These are phyloP conservation scores for Meta bourneti DNA, from an alignment of 2,888 invertebrate genomes.

Conservation along the genomic window DNA sequence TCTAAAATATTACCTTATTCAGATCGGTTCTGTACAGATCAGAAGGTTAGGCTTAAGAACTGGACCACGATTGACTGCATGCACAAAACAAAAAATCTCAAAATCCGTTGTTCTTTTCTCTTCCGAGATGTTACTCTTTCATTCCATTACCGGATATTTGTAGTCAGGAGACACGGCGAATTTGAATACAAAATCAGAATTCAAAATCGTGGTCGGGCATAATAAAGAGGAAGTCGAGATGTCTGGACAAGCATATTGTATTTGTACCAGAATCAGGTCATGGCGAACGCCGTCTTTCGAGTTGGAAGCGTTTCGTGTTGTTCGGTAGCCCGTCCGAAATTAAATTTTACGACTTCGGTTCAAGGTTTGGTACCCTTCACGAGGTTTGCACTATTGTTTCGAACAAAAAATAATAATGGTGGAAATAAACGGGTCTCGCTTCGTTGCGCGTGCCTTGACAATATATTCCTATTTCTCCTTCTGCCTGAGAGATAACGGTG, in stretches of 20 bases:
- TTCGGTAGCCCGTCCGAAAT: constrained; percentile 6
- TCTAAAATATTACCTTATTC: constrained; percentile 32
- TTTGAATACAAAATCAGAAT: neutral
- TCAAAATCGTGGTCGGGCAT: constrained; percentile 20
- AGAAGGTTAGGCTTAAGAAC: constrained; percentile 33
- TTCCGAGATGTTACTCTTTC: neutral
- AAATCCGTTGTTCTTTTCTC: constrained; percentile 1
- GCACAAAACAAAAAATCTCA: neutral
- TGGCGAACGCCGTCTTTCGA: constrained; percentile 47
- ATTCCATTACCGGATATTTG: neutral
- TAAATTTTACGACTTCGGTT: constrained; percentile 59
- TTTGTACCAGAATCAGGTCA: constrained; percentile 48
- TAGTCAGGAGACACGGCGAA: neutral
- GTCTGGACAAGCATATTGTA: constrained; percentile 18
- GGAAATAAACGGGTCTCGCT: constrained; percentile 14
- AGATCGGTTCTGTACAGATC: constrained; percentile 21
- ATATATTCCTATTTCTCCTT: too few relatives aligned
- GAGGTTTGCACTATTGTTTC: constrained; percentile 48
- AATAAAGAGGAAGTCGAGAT: constrained; percentile 12
- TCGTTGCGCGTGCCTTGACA: neutral
- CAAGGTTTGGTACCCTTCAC: constrained; percentile 63
- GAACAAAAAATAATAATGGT: neutral
- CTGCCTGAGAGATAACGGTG: too few relatives aligned
- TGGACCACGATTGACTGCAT: neutral
- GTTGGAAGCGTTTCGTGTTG: constrained; percentile 4